These are phyloP conservation scores for Subacronicta megacephala DNA, from an alignment of 2,888 invertebrate genomes.

Conservation along the genomic window DNA sequence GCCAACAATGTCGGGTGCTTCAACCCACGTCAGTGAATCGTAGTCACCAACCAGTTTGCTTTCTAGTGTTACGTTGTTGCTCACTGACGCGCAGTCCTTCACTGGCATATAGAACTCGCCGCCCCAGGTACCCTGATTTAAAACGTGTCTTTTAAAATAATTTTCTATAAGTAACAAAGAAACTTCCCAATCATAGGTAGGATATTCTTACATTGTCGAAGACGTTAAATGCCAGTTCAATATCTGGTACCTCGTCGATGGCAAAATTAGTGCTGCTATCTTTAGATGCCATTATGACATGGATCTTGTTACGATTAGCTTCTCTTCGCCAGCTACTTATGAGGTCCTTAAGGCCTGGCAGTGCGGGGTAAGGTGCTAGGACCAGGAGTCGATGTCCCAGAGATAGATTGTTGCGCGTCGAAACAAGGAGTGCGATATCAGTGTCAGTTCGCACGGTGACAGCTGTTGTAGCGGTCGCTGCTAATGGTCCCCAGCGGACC, in stretches of 20 bases:
- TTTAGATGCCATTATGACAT: conserved; percentile 46
- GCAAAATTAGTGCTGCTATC: conserved; percentile 28
- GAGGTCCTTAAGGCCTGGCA: conserved; percentile 52
- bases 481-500: conserved; percentile 40
- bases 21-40: conserved; percentile 42
- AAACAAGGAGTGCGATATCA: conserved; percentile 49
- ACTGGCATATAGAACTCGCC: conserved; percentile 60
- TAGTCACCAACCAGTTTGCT: conserved; percentile 39
- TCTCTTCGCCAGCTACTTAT: conserved; percentile 57
- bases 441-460: conserved; percentile 46
- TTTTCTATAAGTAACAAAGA: too few relatives aligned
- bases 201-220: conserved; percentile 48
- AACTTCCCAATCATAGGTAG: neutral
- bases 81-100: conserved; percentile 19
- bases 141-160: too few relatives aligned
- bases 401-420: conserved; percentile 38
- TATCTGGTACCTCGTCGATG: conserved; percentile 30
- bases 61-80: conserved; percentile 52
- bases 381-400: conserved; percentile 49
- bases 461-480: conserved; percentile 31
- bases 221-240: conserved; percentile 50
- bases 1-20: conserved; percentile 14
- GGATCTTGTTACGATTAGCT: conserved; percentile 44
- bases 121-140: conserved; percentile 57
- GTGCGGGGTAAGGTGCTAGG: conserved; percentile 53